phyloP scores from a whole-genome alignment of 1,140 invertebrate species.

The Atta colombica region DNA sequence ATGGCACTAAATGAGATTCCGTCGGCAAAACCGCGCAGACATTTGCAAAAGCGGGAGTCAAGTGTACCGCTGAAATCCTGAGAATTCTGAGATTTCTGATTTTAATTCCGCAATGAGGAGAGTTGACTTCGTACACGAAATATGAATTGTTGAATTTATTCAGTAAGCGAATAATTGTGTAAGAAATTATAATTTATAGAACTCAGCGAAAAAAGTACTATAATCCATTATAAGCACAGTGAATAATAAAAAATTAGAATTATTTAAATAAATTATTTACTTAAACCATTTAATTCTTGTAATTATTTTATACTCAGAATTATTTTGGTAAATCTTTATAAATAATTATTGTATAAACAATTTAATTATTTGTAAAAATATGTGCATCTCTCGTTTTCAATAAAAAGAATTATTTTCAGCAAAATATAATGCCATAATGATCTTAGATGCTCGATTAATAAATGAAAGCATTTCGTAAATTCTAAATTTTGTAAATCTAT shows the following conservation, averaged over 20 bases:
- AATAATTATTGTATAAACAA: neutral
- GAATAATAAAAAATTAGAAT: neutral
- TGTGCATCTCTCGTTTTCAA: neutral
- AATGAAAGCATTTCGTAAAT: neutral
- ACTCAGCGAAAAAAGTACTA: neutral
- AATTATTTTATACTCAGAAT: neutral
- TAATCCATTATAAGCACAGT: too few relatives aligned
- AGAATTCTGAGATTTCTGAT: slow-evolving; percentile 37
- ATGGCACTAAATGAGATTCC: slow-evolving; percentile 57
- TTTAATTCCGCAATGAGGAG: slow-evolving; percentile 36
- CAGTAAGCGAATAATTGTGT: neutral
- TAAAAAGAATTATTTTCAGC: neutral
- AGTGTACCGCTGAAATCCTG: slow-evolving; percentile 48
- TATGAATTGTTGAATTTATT: slow-evolving; percentile 35
- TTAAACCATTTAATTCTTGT: neutral
- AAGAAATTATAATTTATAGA: neutral
- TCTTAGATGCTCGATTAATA: neutral
- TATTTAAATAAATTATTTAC: neutral
- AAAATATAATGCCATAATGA: neutral
- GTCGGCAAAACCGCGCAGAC: slow-evolving; percentile 45
- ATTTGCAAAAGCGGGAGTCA: slow-evolving; percentile 69
- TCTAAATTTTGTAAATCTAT: neutral
- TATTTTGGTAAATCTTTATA: neutral
- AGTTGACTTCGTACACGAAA: slow-evolving; percentile 32
- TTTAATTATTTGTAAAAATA: neutral